Conservation (phyloP, 2,797 vertebrate species). For the Xenops minutus region DNA sequence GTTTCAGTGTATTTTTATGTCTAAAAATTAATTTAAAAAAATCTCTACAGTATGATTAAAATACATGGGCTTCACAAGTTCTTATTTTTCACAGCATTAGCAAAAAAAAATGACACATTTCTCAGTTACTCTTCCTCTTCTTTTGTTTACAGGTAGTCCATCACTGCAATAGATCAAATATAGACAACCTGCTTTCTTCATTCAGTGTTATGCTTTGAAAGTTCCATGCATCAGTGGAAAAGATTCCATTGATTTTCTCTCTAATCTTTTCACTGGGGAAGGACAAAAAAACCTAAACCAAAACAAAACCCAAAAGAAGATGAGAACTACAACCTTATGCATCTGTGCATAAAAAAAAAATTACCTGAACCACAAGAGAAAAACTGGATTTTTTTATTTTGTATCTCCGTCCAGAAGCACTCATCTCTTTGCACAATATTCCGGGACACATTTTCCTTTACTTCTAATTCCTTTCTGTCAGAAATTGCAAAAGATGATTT, state of each 20-base stretch:
- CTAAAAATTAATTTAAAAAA: neutral
- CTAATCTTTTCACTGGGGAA: neutral
- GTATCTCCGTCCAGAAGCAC: neutral
- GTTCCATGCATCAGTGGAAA: neutral
- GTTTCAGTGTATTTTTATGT: neutral
- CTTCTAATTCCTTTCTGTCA: neutral
- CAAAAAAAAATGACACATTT: neutral
- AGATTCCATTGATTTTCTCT: neutral
- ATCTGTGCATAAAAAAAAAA: neutral
- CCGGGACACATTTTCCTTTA: neutral
- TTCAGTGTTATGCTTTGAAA: constrained; percentile 2
- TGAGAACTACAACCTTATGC: neutral
- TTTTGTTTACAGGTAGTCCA: neutral
- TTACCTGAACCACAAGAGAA: neutral
- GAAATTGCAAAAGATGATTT: neutral
- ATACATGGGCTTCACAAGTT: neutral
- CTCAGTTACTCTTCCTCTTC: neutral
- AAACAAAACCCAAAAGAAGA: accelerated
- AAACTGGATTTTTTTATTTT: neutral
- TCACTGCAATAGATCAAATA: neutral
- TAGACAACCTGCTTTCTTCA: neutral
- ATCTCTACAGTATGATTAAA: neutral
- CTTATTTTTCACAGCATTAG: neutral
- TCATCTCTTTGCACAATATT: neutral
- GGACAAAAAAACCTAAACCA: neutral